A percentile compares a stretch with the other conserved stretches of the same genome.
phyloP scores from a whole-genome alignment of 2,113 vertebrate species.

The Bungarus multicinctus region DNA sequence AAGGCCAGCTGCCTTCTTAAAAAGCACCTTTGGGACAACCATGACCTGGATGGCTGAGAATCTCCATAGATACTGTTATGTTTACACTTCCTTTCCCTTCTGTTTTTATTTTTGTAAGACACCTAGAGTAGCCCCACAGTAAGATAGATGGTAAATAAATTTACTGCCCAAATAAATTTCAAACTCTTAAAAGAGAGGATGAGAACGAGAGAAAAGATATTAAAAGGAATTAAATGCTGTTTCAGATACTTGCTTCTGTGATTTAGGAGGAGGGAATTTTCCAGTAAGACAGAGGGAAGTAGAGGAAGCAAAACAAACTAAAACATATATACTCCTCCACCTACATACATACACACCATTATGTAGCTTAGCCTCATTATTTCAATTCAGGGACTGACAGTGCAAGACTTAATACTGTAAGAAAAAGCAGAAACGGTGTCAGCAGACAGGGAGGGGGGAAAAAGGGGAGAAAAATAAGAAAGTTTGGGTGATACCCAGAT shows the following conservation, averaged over 20 bases:
- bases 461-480: slow-evolving; percentile 31
- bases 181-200: not conserved
- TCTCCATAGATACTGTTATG: too few relatives aligned
- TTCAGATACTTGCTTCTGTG: slow-evolving; percentile 4
- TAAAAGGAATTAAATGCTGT: not conserved
- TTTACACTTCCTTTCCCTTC: not conserved
- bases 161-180: not conserved
- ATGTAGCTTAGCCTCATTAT: slow-evolving; percentile 69
- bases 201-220: not conserved
- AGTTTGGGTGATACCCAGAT: slow-evolving; percentile 64
- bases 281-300: not conserved
- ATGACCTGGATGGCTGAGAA: not conserved
- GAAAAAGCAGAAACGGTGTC: slow-evolving; percentile 74
- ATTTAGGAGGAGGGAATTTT: not conserved
- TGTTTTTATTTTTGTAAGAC: not conserved
- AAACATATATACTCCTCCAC: not conserved
- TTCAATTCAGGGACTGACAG: slow-evolving; percentile 70
- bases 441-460: slow-evolving; percentile 52
- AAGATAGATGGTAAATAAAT: not conserved
- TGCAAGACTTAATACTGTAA: slow-evolving; percentile 74
- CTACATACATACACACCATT: not conserved
- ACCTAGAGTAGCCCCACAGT: not conserved
- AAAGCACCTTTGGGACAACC: not conserved
- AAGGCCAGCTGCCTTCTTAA: not conserved
- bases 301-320: not conserved